Conservation (phyloP, 2,113 vertebrate genomes). For the Sprattus sprattus region DNA sequence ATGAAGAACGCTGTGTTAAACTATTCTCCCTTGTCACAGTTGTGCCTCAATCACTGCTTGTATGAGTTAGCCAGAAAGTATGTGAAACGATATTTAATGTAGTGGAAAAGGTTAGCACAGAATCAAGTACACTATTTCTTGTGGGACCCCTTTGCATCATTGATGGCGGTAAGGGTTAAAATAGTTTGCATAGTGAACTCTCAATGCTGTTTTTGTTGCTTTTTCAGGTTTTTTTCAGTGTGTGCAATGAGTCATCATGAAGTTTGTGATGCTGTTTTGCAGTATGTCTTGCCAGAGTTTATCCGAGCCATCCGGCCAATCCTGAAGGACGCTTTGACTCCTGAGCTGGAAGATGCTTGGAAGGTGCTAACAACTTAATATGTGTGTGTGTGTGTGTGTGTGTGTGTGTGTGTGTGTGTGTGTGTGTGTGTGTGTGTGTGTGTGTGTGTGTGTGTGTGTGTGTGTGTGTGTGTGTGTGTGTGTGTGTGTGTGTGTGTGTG, state of each 20-base stretch:
- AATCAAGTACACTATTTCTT: too few relatives aligned
- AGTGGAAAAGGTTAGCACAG: too few relatives aligned
- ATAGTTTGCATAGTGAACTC: background rate
- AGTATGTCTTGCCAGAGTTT: slow-evolving; percentile 50
- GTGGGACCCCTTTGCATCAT: too few relatives aligned
- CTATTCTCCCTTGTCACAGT: background rate
- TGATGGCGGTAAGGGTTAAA: too few relatives aligned
- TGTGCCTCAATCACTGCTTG: background rate
- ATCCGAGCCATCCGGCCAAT: slow-evolving; percentile 47
- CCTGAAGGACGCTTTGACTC: slow-evolving; percentile 45
- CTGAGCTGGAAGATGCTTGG: slow-evolving; percentile 48
- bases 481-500: background rate
- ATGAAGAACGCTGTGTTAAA: background rate
- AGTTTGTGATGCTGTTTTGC: background rate
- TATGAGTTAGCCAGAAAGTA: background rate
- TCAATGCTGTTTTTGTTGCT: background rate
- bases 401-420: background rate
- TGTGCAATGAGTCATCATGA: too few relatives aligned
- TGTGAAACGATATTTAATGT: too few relatives aligned
- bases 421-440: background rate
- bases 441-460: background rate
- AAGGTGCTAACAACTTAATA: slow-evolving; percentile 33
- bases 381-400: background rate
- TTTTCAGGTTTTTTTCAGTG: background rate
- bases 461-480: background rate